Evolutionary conservation across 2,888 invertebrate genomes (phyloP).

Genomic region (Margaritifera margaritifera): DNA sequence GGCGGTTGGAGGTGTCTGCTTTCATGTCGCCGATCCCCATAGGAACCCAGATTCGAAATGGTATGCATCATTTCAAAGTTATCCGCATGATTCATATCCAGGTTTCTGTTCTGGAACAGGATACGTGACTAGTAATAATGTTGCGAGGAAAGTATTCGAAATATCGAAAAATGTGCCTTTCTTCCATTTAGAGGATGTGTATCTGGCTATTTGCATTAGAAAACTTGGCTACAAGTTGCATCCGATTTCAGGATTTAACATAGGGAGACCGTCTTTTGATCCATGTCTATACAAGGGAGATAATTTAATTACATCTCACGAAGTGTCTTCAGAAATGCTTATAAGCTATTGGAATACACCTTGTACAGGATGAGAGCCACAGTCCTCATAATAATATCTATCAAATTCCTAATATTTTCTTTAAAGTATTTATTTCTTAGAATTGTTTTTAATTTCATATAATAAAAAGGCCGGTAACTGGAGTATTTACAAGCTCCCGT

Average conservation of each 20-base stretch:
- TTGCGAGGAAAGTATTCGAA: constrained; percentile 40
- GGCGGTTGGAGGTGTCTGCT: constrained; percentile 43
- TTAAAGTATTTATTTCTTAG: no score
- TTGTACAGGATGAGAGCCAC: no score
- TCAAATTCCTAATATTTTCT: no score
- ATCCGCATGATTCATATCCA: constrained; percentile 50
- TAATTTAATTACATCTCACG: constrained; percentile 41
- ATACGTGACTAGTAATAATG: constrained; percentile 49
- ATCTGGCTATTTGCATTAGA: constrained; percentile 48
- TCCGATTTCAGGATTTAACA: constrained; percentile 42
- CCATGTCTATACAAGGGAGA: constrained; percentile 36
- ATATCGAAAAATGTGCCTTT: constrained; percentile 55
- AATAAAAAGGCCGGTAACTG: no score
- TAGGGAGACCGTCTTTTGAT: constrained; percentile 18
- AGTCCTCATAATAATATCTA: no score
- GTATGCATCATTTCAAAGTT: constrained; percentile 50
- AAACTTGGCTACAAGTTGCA: constrained; percentile 37
- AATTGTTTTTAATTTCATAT: no score
- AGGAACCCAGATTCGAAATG: constrained; percentile 52
- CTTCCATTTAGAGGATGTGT: constrained; percentile 64
- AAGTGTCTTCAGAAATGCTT: constrained; percentile 25
- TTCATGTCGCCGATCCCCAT: constrained; percentile 32
- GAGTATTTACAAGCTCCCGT: no score
- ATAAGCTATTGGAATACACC: background rate
- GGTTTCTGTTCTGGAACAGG: constrained; percentile 61